Evolutionary conservation across 2,113 vertebrate genomes (phyloP).

Genomic region (Pica pica): DNA sequence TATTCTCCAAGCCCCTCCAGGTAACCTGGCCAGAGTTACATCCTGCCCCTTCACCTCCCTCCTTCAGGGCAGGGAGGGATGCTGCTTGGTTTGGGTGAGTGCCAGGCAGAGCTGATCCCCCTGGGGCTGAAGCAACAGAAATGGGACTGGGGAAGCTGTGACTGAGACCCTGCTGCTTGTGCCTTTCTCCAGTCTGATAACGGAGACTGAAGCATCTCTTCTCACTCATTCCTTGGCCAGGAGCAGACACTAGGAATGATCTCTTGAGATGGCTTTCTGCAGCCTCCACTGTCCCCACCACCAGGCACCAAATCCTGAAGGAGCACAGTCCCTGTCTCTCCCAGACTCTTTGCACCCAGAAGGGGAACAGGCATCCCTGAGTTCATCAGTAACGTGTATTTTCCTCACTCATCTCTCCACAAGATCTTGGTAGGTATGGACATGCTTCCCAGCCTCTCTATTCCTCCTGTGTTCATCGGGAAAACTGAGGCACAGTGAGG

Average conservation of each 20-base stretch:
- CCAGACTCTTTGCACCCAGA: not conserved
- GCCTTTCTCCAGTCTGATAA: not conserved
- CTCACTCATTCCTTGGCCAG: not conserved
- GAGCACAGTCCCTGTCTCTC: accelerated
- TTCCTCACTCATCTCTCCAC: not conserved
- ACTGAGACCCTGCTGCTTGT: not conserved
- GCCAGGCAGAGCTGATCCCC: not conserved
- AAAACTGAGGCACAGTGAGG: not conserved
- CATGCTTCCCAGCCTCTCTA: not conserved
- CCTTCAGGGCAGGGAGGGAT: not conserved
- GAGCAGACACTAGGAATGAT: not conserved
- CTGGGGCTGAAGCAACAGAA: not conserved
- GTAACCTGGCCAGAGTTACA: not conserved
- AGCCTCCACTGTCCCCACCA: accelerated
- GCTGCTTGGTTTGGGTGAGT: not conserved
- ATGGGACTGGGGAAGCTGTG: accelerated
- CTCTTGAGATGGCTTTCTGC: not conserved
- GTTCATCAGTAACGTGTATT: not conserved
- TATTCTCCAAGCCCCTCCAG: not conserved
- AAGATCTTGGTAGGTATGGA: not conserved
- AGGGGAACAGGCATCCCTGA: not conserved
- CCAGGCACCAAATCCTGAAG: not conserved
- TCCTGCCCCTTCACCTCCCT: not conserved
- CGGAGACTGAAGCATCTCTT: not conserved
- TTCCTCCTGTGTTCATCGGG: not conserved